Base-by-base conservation (phyloP, 2,888 invertebrate species). In the Phortica okadai region DNA sequence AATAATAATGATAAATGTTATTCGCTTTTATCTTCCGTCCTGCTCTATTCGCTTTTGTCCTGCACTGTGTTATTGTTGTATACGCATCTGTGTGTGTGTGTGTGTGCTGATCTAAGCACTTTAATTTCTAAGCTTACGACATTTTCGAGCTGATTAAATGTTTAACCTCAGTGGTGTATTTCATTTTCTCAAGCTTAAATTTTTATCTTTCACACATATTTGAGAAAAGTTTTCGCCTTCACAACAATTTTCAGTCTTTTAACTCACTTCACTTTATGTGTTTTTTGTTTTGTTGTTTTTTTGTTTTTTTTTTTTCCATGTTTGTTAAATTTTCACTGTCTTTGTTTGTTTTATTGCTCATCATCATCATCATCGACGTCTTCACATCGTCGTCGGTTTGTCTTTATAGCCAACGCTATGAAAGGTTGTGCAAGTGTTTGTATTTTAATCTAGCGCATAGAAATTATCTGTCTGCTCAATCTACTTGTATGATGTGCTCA, bases 1-100 rank as follows among this genome's bases (percentile, higher is more conserved):
- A 69, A 69, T 69, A 45, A 69, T 69, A 69, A 69, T 69, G 69
- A 69, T 69, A 69, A 69, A 69, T 69, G 45, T 41, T 10, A 45
- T 69, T 44, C 25, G 62, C 6, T 56, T 56, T 14, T 33, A 33
- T 33, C 33, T 33, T 33, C 33, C 1, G 33, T 33, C 33, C 33
- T 5, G 33, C 33, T 33, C 33, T 33, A 33, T 33, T 33, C 33
- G 2, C 33, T 33, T 33, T 33, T 33, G 33, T 33, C 3, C 33
- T 33, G 33, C 4, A 5, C 33, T 33, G 33, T 33, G 33, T 33
- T 33, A 33, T 33, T 33, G 33, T 33, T 33, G 4, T 33, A 50
- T 2, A 50, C 1, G 6, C 2, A 6, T 50, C 10, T 50, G 6
- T 50, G 50, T 50, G 50, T 50, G 8, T 50, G 8, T 33, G 64